Evolutionary conservation across 2,113 vertebrate genomes (phyloP).

Genomic region (Channa maculata): DNA sequence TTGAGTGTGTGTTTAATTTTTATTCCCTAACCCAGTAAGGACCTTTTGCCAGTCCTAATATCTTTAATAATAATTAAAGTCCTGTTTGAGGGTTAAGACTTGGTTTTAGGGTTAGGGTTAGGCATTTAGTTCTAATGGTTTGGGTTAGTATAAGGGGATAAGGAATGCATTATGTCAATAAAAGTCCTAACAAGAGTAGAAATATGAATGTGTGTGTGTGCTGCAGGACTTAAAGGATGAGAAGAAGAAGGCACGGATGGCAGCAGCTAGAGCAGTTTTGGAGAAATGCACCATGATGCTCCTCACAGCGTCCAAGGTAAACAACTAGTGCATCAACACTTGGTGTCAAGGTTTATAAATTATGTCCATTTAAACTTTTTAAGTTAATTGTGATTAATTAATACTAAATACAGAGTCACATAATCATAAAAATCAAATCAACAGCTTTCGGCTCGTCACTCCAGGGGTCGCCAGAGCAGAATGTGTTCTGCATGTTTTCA

Average conservation of each 20-base stretch:
- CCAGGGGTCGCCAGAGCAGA: too few species aligned
- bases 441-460: not conserved
- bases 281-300: conserved; percentile 99
- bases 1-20: not conserved
- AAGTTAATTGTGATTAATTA: conserved; percentile 5
- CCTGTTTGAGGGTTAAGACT: too few species aligned
- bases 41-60: too few species aligned
- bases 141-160: too few species aligned
- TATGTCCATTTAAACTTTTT: not conserved
- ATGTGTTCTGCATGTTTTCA: too few species aligned
- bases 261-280: conserved; percentile 93
- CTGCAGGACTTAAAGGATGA: conserved; percentile 97
- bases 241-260: conserved; percentile 98
- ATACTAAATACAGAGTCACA: not conserved
- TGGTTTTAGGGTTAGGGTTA: too few species aligned
- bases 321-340: not conserved
- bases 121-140: too few species aligned
- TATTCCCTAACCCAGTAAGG: too few species aligned
- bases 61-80: too few species aligned
- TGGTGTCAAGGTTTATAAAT: conserved; percentile 6
- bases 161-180: too few species aligned
- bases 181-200: too few species aligned
- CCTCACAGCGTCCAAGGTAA: conserved; percentile 97
- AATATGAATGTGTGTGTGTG: conserved; percentile 26
- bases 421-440: conserved; percentile 3